Base-by-base conservation (phyloP, 2,797 vertebrate genomes). In the Hypotaenidia philippensis region DNA sequence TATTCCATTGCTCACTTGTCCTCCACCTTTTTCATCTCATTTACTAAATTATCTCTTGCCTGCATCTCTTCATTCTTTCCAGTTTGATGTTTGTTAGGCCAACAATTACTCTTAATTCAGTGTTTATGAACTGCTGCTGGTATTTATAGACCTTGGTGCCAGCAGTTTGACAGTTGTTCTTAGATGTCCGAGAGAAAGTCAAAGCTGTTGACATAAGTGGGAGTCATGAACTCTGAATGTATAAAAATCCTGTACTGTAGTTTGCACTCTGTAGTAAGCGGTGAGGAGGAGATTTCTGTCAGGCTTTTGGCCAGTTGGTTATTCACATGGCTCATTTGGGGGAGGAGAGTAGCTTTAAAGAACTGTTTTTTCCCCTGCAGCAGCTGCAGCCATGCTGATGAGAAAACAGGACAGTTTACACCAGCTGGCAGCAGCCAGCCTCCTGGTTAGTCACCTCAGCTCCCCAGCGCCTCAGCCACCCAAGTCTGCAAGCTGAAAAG, bases 71-170 rank as follows among this genome's bases (percentile, higher is more conserved):
- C 20, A 32, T 91, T 92, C 44, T 89, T 93, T 82, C 32, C 45
- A 1, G 1, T 78, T 71, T 93, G 69, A 69, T 72, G 69, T 93
- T 92, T 9, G 2, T 87, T 94, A 92, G 69, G 69, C 57, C 31
- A 72, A 26, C 86, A 91, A 81, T 95, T 92, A 65, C 41, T 85
- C 70, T 65, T 91, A 91, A 93, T 91, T 91, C 38, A 49, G 34
- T 71, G 40, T 76, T 92, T 94, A 92, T 85, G 87, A 92, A 36
- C 79, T 83, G 65, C 17, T 1, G 8, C 87, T 92, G 79, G 57
- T 93, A 83, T 93, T 89, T 85, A 83, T 91, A 96, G 95, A 72
- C 41, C 41, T 59, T 61, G 55, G 41, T 95, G 82, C 84, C 92
- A 94, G 78, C 66, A 87, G 55, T 82, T 93, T 1, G 0, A 52